Base-by-base conservation (phyloP, 2,888 invertebrate genomes). In the Lasioglossum marginatum region DNA sequence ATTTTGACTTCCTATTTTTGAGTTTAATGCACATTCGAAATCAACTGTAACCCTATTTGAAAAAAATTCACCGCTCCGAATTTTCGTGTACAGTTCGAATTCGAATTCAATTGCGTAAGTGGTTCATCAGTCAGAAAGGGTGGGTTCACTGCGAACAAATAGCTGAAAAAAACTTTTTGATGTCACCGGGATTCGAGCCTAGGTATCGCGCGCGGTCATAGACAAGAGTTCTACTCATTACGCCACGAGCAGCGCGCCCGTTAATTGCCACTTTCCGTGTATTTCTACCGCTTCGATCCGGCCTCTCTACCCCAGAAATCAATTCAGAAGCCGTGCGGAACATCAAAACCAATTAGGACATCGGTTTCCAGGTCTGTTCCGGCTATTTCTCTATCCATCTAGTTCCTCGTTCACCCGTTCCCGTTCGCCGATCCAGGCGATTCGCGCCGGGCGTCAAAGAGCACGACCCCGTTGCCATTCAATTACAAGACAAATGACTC, bases 401-500 rank as follows among this genome's bases (percentile, higher is more conserved):
- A 43, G 66, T 31, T 66, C 27, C 60, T n/a, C 72, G 31, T 48
- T 19, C 45, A 27, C 31, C 40, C 23, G 40, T 60, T 34, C 73
- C 27, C 45, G 23, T 73, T n/a, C 63, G n/a, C 34, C 43, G 66
- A 77, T 77, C 57, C 66, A 19, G 34, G 19, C 66, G 66, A 27
- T 27, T 27, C 60, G 60, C 31, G 52, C 27, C 72, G 77, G 57
- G 40, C 71, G 43, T 37, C 77, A 66, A 31, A 72, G 48, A 27
- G 31, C 37, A 48, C 48, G 76, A 57, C 40, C 45, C 60, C 57
- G 60, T 40, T 27, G 57, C 60, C 74, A 68, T 77, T 82, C 83
- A 77, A 82, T 84, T 77, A 73, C 84, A 68, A 71, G 85, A 81
- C 77, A 79, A 86, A 81, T 75, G 75, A 75, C 52, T 77, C 77